Evolutionary conservation across 1,140 invertebrate genomes (phyloP).

Genomic region (Ptiloglossa arizonensis): DNA sequence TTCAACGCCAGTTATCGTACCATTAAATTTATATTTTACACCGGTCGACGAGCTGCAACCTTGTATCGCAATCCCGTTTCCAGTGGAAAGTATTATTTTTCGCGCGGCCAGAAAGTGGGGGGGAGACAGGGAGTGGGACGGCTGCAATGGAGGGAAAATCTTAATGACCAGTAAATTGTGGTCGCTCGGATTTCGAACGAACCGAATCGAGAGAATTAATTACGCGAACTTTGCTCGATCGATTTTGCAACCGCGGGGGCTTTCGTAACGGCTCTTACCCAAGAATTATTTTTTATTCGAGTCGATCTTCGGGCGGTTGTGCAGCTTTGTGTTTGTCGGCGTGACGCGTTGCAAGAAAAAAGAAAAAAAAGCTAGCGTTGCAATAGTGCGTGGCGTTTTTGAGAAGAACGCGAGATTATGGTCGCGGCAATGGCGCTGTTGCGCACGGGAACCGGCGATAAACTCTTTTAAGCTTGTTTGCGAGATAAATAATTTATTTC

Average conservation of each 20-base stretch:
- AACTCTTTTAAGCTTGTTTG: too few relatives aligned
- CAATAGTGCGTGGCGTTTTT: too few relatives aligned
- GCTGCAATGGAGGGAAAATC: background rate
- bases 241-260: background rate
- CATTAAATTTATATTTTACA: constrained; percentile 28
- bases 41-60: constrained; percentile 2
- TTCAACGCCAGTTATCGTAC: constrained; percentile 15
- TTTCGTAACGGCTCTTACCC: background rate
- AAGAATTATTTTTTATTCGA: background rate
- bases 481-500: too few relatives aligned
- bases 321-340: too few relatives aligned
- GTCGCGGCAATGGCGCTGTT: too few relatives aligned
- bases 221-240: constrained; percentile 3
- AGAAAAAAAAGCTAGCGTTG: too few relatives aligned
- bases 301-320: background rate
- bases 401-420: too few relatives aligned
- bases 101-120: too few relatives aligned
- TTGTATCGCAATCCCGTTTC: constrained; percentile 15
- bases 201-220: constrained; percentile 23
- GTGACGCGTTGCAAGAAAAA: too few relatives aligned
- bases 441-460: too few relatives aligned
- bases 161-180: background rate
- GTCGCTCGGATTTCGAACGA: constrained; percentile 11
- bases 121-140: too few relatives aligned
- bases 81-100: constrained; percentile 4